These are phyloP conservation scores for Alces alces DNA, from an alignment of 2,113 vertebrate genomes.

Conservation along the genomic window DNA sequence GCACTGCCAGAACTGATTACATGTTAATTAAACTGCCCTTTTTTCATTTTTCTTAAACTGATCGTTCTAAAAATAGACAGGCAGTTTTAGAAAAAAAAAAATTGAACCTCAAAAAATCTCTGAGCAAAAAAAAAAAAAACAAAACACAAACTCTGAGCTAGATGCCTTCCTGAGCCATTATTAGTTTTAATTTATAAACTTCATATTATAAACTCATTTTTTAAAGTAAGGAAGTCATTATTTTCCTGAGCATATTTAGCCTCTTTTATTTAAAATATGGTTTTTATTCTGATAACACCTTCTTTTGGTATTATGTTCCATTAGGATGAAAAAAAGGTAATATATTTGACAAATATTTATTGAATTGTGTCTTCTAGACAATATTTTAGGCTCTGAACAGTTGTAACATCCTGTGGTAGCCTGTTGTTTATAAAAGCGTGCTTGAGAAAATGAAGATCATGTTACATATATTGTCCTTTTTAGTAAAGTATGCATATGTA, in stretches of 20 bases:
- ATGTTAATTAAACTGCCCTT: constrained; percentile 4
- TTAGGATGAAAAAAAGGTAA: constrained; percentile 2
- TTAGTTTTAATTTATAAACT: background rate
- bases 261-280: constrained; percentile 11
- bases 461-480: background rate
- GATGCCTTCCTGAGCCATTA: constrained; percentile 27
- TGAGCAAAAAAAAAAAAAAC: no score
- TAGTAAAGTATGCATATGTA: background rate
- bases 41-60: constrained; percentile 49
- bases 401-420: background rate
- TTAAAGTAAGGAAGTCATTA: constrained; percentile 35
- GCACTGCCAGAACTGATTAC: constrained; percentile 12
- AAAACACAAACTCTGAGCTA: background rate
- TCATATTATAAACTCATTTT: background rate
- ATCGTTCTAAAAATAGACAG: constrained; percentile 59
- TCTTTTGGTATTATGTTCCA: background rate
- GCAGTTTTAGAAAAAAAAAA: constrained; percentile 25
- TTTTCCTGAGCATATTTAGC: background rate
- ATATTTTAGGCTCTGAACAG: constrained; percentile 9
- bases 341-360: background rate
- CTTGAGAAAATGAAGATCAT: background rate
- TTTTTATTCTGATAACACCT: constrained; percentile 3
- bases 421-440: constrained; percentile 27
- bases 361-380: background rate
- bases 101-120: background rate